phyloP scores from a whole-genome alignment of 1,140 invertebrate genomes.

The Drosophila jambulina region DNA sequence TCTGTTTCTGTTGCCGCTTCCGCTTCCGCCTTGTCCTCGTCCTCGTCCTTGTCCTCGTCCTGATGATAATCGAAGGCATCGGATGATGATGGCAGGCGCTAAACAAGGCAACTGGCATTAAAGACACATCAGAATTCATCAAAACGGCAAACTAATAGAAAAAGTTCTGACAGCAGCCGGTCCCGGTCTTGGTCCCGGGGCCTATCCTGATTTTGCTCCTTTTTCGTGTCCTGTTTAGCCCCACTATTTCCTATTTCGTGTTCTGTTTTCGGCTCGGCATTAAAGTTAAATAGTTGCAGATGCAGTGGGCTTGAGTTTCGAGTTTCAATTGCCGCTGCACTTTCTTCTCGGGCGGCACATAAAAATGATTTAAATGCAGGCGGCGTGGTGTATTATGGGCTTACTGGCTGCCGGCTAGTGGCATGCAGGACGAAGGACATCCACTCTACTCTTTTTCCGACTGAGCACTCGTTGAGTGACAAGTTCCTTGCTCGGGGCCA shows the following conservation, averaged over 20 bases:
- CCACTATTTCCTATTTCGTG: background rate
- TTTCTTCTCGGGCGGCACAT: constrained; percentile 34
- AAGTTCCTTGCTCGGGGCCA: constrained; percentile 50
- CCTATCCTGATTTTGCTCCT: background rate
- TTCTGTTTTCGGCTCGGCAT: constrained; percentile 11
- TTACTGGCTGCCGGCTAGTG: constrained; percentile 18
- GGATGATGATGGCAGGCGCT: constrained; percentile 8
- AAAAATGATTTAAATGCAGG: constrained; percentile 79
- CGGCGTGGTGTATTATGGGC: constrained; percentile 64
- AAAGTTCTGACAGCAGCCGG: constrained; percentile 63
- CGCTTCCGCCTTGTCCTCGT: background rate
- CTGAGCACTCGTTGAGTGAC: constrained; percentile 53
- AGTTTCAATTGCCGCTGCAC: constrained; percentile 30
- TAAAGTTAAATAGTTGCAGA: constrained; percentile 44
- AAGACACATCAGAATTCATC: constrained; percentile 80
- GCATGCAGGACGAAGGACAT: constrained; percentile 2
- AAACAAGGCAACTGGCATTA: constrained; percentile 64
- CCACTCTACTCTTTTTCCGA: constrained; percentile 10
- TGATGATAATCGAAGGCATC: constrained; percentile 58
- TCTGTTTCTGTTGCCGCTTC: constrained; percentile 36
- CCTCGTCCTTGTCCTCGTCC: constrained; percentile 1
- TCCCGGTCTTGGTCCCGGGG: background rate
- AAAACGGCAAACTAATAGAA: constrained; percentile 71
- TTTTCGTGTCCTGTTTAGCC: background rate
- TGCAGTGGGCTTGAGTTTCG: background rate